Percentiles rank a stretch among this genome's conserved stretches.
Conservation (phyloP, 2,113 vertebrate species). For the Fregetta grallaria region DNA sequence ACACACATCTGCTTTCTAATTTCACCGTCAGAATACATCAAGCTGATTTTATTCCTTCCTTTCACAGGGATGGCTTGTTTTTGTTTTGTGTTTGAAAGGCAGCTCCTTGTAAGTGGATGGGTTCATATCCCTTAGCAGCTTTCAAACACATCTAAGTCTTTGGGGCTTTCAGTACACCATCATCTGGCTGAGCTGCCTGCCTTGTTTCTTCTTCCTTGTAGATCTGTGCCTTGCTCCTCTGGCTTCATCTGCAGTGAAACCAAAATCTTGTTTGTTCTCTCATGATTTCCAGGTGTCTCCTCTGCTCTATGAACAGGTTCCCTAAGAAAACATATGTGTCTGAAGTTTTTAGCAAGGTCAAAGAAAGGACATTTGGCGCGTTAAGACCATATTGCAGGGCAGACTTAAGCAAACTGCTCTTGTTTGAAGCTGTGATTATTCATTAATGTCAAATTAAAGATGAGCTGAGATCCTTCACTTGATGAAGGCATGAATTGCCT, state of each 20-base stretch:
- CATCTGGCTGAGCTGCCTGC: neutral
- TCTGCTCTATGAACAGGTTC: neutral
- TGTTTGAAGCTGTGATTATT: conserved; percentile 1
- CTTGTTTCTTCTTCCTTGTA: neutral
- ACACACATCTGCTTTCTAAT: conserved; percentile 6
- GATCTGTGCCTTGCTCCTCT: neutral
- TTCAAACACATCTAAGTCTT: conserved; percentile 10
- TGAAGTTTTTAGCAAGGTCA: neutral
- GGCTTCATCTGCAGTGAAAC: neutral
- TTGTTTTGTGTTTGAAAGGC: neutral
- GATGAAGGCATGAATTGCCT: neutral
- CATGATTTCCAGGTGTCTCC: neutral
- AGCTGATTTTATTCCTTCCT: conserved; percentile 9
- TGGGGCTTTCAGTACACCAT: neutral
- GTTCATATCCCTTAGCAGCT: neutral
- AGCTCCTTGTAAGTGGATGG: neutral
- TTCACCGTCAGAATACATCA: neutral
- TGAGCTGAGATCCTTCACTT: neutral
- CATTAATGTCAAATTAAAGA: neutral
- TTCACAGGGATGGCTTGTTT: neutral
- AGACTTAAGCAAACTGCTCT: neutral
- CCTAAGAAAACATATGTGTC: neutral
- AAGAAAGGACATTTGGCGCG: neutral
- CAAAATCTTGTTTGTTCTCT: neutral
- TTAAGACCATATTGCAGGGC: neutral